phyloP scores from a whole-genome alignment of 2,797 vertebrate species.

The Urocyon cinereoargenteus region DNA sequence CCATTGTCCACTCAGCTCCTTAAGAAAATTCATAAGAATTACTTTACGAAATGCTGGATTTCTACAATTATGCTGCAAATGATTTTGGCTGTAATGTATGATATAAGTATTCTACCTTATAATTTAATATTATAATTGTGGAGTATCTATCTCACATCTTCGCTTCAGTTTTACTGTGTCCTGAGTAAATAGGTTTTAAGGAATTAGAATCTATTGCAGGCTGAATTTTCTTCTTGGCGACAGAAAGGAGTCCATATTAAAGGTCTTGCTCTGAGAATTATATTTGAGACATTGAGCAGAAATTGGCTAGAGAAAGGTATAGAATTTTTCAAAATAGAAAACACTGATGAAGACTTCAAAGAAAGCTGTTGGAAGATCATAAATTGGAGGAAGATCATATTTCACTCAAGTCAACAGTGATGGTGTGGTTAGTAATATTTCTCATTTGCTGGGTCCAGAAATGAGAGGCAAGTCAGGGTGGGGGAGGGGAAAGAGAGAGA shows the following conservation, averaged over 20 bases:
- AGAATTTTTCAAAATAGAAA: neutral
- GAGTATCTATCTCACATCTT: neutral
- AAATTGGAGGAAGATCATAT: neutral
- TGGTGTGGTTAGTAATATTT: neutral
- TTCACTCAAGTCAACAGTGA: neutral
- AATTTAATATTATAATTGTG: slow-evolving; percentile 25
- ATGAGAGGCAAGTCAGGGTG: neutral
- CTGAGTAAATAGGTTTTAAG: neutral
- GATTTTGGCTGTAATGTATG: neutral
- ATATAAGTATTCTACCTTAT: neutral
- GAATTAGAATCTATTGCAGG: neutral
- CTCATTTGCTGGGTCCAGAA: neutral
- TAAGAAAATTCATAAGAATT: neutral
- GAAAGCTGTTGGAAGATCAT: neutral
- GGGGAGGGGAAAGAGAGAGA: no score
- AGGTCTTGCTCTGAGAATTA: neutral
- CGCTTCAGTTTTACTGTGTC: neutral
- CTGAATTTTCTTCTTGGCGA: neutral
- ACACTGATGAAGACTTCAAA: neutral
- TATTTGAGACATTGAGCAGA: neutral
- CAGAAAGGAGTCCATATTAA: neutral
- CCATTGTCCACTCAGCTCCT: neutral
- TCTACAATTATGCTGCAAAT: neutral
- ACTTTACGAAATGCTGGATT: neutral
- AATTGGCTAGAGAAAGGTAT: neutral